These are phyloP conservation scores for Pasiphila rectangulata DNA, from an alignment of 2,888 invertebrate genomes.

Conservation along the genomic window DNA sequence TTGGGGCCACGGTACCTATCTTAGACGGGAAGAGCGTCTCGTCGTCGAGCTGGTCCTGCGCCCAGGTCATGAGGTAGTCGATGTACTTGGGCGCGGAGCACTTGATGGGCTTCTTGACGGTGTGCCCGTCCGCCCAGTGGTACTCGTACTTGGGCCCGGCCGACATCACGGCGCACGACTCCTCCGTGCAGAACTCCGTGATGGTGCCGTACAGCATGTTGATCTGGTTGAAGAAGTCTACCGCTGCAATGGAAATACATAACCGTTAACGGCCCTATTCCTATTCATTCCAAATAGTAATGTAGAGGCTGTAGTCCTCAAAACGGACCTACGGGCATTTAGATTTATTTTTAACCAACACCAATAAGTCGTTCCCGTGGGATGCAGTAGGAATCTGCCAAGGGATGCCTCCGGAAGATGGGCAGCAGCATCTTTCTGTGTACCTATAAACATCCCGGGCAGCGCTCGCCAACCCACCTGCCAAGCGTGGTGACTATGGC, in stretches of 20 bases:
- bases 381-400: no score
- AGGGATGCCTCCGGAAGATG: no score
- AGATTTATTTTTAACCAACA: no score
- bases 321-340: no score
- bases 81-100: slow-evolving; percentile 99
- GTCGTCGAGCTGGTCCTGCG: slow-evolving; percentile 99
- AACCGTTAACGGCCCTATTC: no score
- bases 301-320: no score
- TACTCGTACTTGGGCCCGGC: slow-evolving; percentile 99
- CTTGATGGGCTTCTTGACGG: slow-evolving; percentile 98
- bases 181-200: slow-evolving; percentile 99
- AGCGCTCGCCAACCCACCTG: no score
- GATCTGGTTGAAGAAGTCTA: slow-evolving; percentile 99
- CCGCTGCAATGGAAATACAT: slow-evolving; percentile 84
- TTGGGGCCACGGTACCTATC: slow-evolving; percentile 78
- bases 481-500: no score
- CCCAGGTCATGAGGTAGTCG: slow-evolving; percentile 99
- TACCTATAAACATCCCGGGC: no score
- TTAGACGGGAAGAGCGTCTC: slow-evolving; percentile 99
- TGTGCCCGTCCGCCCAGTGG: slow-evolving; percentile 99
- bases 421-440: no score
- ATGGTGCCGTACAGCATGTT: slow-evolving; percentile 99
- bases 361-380: no score
- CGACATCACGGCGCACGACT: slow-evolving; percentile 98
- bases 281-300: no score